Percentiles rank a stretch among this genome's conserved stretches.
These are phyloP conservation scores for Campylorhamphus procurvoides DNA, from an alignment of 2,113 vertebrate species.

Conservation along the genomic window DNA sequence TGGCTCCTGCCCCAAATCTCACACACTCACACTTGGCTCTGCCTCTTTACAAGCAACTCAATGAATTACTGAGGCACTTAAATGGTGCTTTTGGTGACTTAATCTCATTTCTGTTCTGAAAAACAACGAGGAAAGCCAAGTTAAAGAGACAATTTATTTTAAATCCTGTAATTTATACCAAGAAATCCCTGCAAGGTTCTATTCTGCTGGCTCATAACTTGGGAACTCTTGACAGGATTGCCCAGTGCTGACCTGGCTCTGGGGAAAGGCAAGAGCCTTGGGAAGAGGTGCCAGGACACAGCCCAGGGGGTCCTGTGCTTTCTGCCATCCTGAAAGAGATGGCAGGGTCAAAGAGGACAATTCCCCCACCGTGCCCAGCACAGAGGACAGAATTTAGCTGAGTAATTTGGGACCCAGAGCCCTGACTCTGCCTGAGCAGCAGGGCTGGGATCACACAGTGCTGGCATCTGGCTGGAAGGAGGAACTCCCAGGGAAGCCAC, in stretches of 20 bases:
- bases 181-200: neutral
- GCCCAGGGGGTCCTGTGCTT: neutral
- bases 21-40: neutral
- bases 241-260: neutral
- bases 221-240: neutral
- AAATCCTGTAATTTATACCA: neutral
- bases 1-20: neutral
- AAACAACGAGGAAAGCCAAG: neutral
- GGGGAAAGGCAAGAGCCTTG: neutral
- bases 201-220: neutral
- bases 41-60: neutral
- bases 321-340: neutral
- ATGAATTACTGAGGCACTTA: neutral
- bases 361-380: too few relatives aligned
- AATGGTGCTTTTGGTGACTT: neutral
- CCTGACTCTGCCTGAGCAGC: neutral
- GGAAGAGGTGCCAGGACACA: neutral
- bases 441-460: neutral
- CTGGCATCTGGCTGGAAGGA: neutral
- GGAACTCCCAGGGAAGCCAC: neutral
- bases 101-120: neutral
- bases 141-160: neutral
- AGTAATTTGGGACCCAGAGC: neutral
- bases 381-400: neutral
- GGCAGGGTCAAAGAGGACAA: neutral